phyloP scores from a whole-genome alignment of 2,797 vertebrate genomes.

The Crocodylus rhombifer region DNA sequence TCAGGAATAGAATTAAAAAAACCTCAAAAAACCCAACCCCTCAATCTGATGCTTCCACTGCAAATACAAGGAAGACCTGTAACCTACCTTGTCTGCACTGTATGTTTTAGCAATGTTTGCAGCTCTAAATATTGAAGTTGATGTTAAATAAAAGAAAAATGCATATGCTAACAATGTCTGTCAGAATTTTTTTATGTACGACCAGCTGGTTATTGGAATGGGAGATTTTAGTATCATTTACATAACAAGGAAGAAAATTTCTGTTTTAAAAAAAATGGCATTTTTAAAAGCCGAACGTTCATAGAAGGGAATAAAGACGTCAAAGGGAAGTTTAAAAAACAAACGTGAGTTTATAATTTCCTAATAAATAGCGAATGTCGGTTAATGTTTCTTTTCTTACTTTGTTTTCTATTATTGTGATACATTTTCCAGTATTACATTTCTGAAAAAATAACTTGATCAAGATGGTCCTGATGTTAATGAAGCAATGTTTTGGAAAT shows the following conservation, averaged over 20 bases:
- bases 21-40: not conserved
- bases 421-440: not conserved
- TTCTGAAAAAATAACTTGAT: not conserved
- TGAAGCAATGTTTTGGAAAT: too few species aligned
- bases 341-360: not conserved
- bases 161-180: fast-evolving
- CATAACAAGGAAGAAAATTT: not conserved
- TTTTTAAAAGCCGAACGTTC: too few species aligned
- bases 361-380: not conserved
- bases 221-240: not conserved
- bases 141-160: not conserved
- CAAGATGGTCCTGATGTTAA: too few species aligned
- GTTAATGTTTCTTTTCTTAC: not conserved
- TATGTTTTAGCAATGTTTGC: not conserved
- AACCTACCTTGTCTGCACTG: too few species aligned
- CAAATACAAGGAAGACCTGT: not conserved
- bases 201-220: not conserved
- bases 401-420: fast-evolving
- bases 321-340: not conserved
- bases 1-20: not conserved
- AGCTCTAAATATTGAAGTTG: fast-evolving
- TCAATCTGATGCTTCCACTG: too few species aligned
- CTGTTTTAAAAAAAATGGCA: too few species aligned
- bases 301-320: too few species aligned
- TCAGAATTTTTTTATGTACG: not conserved